Percentiles rank a stretch among this genome's conserved stretches.
phyloP scores from a whole-genome alignment of 2,113 vertebrate species.

The Azemiops feae region DNA sequence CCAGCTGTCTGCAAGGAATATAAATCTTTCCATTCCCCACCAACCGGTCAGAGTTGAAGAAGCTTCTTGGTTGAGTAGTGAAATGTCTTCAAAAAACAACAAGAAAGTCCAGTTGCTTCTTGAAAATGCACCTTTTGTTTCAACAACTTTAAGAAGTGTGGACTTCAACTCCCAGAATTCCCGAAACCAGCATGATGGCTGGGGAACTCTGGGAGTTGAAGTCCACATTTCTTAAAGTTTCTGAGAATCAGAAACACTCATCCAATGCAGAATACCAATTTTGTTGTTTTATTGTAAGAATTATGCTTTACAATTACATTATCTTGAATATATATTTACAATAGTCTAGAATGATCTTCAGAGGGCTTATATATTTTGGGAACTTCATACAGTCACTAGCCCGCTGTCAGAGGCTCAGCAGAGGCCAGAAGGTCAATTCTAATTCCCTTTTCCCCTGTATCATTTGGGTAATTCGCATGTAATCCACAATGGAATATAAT shows the following conservation, averaged over 20 bases:
- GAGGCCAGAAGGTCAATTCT: not conserved
- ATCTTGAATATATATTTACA: not conserved
- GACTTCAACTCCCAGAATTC: not conserved
- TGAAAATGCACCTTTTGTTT: not conserved
- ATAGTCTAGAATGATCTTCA: not conserved
- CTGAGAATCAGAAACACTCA: not conserved
- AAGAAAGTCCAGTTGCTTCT: no score
- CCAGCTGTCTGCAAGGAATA: no score
- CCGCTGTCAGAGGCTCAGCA: not conserved
- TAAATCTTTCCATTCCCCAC: no score
- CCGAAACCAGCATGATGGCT: not conserved
- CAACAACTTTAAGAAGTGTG: not conserved
- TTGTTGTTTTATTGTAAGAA: not conserved
- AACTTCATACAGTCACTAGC: not conserved
- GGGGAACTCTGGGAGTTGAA: not conserved
- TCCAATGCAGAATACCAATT: not conserved
- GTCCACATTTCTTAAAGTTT: not conserved
- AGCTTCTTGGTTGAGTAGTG: no score
- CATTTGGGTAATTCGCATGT: not conserved
- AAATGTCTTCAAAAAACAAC: no score
- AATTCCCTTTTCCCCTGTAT: not conserved
- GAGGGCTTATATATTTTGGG: not conserved
- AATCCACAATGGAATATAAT: constrained; percentile 16
- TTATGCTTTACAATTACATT: not conserved
- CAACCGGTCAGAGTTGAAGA: no score